phyloP scores from a whole-genome alignment of 2,797 vertebrate genomes.

The Chiloscyllium punctatum region DNA sequence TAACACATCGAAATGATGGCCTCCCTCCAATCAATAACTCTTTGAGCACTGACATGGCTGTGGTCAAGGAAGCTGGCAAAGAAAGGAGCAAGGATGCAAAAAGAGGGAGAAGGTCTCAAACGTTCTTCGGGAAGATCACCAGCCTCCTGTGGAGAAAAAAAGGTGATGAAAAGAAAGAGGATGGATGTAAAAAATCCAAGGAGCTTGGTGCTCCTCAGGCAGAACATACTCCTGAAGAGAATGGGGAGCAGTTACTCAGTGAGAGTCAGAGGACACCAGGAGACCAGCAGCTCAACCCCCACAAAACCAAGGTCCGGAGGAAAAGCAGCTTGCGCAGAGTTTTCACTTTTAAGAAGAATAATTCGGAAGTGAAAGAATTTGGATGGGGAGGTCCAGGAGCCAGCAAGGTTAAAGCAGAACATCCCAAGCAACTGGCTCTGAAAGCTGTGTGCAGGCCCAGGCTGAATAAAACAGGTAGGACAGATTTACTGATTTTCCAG shows the following conservation, averaged over 20 bases:
- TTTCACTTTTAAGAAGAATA: slow-evolving; percentile 27
- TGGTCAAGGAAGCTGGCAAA: too few relatives aligned
- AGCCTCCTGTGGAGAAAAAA: slow-evolving; percentile 1
- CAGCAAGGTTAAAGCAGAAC: not conserved
- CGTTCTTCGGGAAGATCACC: not conserved
- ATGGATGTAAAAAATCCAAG: not conserved
- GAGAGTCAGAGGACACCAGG: not conserved
- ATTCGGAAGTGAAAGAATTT: not conserved
- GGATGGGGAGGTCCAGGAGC: not conserved
- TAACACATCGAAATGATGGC: not conserved
- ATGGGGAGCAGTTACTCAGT: not conserved
- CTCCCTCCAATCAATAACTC: not conserved
- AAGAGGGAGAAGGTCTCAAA: slow-evolving; percentile 1
- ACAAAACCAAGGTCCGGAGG: not conserved
- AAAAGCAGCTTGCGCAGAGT: not conserved
- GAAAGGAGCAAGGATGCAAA: not conserved
- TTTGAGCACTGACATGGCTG: not conserved
- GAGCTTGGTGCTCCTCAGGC: not conserved
- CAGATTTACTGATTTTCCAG: not conserved
- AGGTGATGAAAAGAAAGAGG: slow-evolving; percentile 8
- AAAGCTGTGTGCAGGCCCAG: not conserved
- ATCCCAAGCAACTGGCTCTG: not conserved
- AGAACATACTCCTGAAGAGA: not conserved
- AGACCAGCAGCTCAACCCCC: not conserved
- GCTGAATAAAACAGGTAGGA: not conserved